Conservation (phyloP, 2,113 vertebrate genomes). For the Nematolebias whitei region DNA sequence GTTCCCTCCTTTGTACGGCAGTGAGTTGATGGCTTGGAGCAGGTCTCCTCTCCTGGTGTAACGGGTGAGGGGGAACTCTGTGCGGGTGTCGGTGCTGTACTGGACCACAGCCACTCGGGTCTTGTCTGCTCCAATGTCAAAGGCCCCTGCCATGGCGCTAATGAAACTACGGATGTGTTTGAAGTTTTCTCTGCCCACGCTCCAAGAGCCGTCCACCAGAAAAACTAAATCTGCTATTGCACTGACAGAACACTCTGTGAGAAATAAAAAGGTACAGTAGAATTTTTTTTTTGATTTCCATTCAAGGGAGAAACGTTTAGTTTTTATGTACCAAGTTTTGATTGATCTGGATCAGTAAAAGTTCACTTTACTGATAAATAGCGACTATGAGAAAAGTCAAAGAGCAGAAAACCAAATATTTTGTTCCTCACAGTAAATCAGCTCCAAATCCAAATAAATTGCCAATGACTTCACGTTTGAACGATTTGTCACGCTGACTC, state of each 20-base stretch:
- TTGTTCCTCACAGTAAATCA: slow-evolving; percentile 7
- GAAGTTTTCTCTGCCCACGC: slow-evolving; percentile 96
- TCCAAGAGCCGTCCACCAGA: slow-evolving; percentile 98
- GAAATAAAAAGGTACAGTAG: slow-evolving; percentile 13
- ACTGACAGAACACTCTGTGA: slow-evolving; percentile 91
- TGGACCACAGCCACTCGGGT: slow-evolving; percentile 95
- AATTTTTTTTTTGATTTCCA: neutral
- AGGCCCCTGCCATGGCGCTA: slow-evolving; percentile 88
- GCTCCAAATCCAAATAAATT: slow-evolving; percentile 29
- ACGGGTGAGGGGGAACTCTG: slow-evolving; percentile 93
- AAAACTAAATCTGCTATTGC: slow-evolving; percentile 93
- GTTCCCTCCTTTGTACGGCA: slow-evolving; percentile 98
- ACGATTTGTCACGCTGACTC: slow-evolving; percentile 21
- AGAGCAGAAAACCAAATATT: slow-evolving; percentile 12
- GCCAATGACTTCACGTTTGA: slow-evolving; percentile 28
- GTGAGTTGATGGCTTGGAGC: slow-evolving; percentile 89
- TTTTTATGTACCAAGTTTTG: neutral
- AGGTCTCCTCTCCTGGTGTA: slow-evolving; percentile 88
- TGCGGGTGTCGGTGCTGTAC: slow-evolving; percentile 96
- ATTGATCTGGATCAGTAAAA: slow-evolving; percentile 10
- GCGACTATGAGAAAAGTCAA: slow-evolving; percentile 13
- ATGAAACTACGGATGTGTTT: slow-evolving; percentile 95
- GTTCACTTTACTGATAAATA: neutral
- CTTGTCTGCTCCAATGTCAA: slow-evolving; percentile 93
- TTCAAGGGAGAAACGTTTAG: neutral